Evolutionary conservation across 2,888 invertebrate species (phyloP).

Genomic region (Drosophila eohydei): DNA sequence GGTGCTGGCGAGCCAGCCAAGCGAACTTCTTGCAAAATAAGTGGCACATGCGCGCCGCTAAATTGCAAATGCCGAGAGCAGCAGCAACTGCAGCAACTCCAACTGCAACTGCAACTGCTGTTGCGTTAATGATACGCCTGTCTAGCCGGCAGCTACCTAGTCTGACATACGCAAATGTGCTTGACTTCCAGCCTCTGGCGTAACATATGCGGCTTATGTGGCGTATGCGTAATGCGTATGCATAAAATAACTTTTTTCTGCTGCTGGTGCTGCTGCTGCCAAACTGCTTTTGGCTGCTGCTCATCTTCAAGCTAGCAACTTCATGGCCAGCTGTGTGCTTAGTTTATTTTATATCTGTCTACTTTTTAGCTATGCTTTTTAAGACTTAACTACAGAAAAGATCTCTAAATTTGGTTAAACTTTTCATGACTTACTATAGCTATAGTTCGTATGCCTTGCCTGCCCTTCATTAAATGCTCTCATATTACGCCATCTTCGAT

Average conservation of each 20-base stretch:
- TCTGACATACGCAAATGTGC: conserved; percentile 54
- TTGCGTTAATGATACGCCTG: conserved; percentile 77
- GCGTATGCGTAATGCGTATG: conserved; percentile 66
- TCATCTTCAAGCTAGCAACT: background rate
- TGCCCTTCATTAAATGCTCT: background rate
- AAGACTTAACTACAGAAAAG: background rate
- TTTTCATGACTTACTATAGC: too few species aligned
- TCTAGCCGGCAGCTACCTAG: conserved; percentile 50
- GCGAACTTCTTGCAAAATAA: conserved; percentile 65
- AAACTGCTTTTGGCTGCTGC: background rate
- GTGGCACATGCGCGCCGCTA: conserved; percentile 75
- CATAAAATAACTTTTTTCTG: conserved; percentile 18
- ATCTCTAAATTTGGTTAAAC: too few species aligned
- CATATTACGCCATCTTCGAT: background rate
- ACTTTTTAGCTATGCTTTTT: background rate
- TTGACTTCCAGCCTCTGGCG: conserved; percentile 30
- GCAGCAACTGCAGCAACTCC: conserved; percentile 20
- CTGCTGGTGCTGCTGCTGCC: background rate
- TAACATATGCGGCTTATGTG: conserved; percentile 49
- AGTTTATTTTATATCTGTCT: background rate
- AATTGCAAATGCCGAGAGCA: conserved; percentile 68
- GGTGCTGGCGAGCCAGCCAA: conserved; percentile 54
- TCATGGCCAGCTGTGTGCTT: conserved; percentile 13
- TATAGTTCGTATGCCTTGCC: background rate
- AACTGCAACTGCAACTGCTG: conserved; percentile 46